Evolutionary conservation across 1,140 invertebrate genomes (phyloP).

Genomic region (Drosophila biarmipes): DNA sequence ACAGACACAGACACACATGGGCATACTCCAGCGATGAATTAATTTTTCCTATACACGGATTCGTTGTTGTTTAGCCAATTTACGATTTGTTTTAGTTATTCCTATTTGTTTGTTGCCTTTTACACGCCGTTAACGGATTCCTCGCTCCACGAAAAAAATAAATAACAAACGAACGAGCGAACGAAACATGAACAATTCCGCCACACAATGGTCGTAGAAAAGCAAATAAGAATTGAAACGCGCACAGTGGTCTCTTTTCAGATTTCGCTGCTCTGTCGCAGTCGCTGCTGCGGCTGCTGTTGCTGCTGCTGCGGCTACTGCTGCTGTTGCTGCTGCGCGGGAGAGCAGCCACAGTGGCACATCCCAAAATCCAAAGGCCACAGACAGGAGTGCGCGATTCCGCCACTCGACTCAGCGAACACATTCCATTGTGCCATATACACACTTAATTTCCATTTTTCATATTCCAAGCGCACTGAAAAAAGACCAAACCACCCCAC

Average conservation of each 20-base stretch:
- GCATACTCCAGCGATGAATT: conserved; percentile 20
- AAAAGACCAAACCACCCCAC: conserved; percentile 27
- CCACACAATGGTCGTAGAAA: conserved; percentile 80
- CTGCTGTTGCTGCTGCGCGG: conserved; percentile 64
- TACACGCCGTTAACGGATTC: conserved; percentile 41
- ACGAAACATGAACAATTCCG: conserved; percentile 83
- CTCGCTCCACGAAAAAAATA: conserved; percentile 69
- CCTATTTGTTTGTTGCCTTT: conserved; percentile 38
- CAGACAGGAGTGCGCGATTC: conserved; percentile 63
- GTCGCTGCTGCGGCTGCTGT: conserved; percentile 28
- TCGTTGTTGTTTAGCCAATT: conserved; percentile 25
- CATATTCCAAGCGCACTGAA: conserved; percentile 73
- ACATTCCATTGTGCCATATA: conserved; percentile 83
- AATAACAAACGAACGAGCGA: conserved; percentile 64
- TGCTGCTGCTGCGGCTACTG: conserved; percentile 17
- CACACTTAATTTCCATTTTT: conserved; percentile 83
- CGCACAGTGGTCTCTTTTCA: conserved; percentile 64
- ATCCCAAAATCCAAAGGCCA: conserved; percentile 41
- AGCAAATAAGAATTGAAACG: conserved; percentile 82
- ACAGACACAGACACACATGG: conserved; percentile 10
- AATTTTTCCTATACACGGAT: conserved; percentile 19
- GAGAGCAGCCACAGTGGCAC: conserved; percentile 60
- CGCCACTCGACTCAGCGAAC: conserved; percentile 67
- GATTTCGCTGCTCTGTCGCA: conserved; percentile 41
- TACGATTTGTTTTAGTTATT: conserved; percentile 41